Evolutionary conservation across 1,140 invertebrate species (phyloP), one percentile per base, ranked within the genome.

Genomic region (Andrena cerasifolii): DNA sequence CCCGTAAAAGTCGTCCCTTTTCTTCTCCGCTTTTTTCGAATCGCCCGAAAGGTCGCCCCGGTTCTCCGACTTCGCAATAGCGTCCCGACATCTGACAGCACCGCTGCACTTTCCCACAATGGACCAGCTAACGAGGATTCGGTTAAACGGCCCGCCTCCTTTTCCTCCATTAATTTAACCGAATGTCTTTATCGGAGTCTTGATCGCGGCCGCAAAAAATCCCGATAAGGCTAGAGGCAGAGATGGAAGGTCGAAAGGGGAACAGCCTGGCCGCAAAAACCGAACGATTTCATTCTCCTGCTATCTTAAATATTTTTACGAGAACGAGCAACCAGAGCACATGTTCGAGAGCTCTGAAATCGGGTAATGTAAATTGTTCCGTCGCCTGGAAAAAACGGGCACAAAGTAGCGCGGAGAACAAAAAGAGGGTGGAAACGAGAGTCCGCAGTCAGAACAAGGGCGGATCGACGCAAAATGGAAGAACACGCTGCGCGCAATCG

Each of bases 71-170:
- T 47, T 49, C 12, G 6, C 21, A 8, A 10, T 40, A 12, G 5
- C 24, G 14, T 14, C 24, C 8, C 33, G 10, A 56, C 66, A 21
- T 62, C 31, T 33, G 31, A 26, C 31, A 36, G 16, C 45, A 16
- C 14, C 7, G 16, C 5, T 24, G 40, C 14, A 61, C 3, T 61
- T 56, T 21, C 18, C 16, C 43, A 36, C 40, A 62, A 72, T 61
- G 21, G 56, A 49, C 56, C 6, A 21, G 10, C 16, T 72, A 62
- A 72, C 43, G 56, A 72, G 56, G 31, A 72, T 49, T 49, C 54
- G 12, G n/a, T 16, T 24, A 14, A 49, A 26, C 54, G 54, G 6
- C 8, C 28, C 16, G 2, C 8, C 21, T 10, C 14, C 4, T 16
- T 16, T 16, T 28, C 8, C 16, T 16, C 16, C n/a, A n/a, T 72